A percentile compares a stretch with the other conserved stretches of the same genome.
Evolutionary conservation across 2,797 vertebrate species (phyloP).

Genomic region (Phyllotis vaccarum): DNA sequence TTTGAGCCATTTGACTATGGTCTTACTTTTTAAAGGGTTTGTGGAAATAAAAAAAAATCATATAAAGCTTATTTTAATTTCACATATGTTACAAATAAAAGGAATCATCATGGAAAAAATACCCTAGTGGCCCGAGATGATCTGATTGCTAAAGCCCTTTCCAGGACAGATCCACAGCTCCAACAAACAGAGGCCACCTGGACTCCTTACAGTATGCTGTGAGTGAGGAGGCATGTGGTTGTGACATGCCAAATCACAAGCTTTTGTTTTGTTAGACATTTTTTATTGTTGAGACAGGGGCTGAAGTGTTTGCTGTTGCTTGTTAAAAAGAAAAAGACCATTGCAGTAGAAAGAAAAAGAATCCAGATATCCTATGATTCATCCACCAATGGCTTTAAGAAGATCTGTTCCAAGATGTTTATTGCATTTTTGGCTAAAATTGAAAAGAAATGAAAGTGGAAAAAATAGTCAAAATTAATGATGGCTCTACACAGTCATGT

Average conservation of each 20-base stretch:
- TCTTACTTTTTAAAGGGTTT: constrained; percentile 60
- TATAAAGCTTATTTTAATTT: constrained; percentile 69
- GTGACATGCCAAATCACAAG: neutral
- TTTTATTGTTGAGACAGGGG: constrained; percentile 43
- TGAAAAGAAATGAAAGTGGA: constrained; percentile 74
- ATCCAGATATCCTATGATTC: constrained; percentile 69
- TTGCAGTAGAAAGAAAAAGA: neutral
- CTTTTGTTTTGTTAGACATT: neutral
- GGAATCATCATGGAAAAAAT: constrained; percentile 38
- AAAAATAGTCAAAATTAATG: constrained; percentile 76
- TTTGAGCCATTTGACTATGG: constrained; percentile 47
- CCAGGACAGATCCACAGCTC: neutral
- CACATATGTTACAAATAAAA: constrained; percentile 70
- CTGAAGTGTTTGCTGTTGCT: constrained; percentile 51
- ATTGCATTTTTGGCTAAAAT: constrained; percentile 62
- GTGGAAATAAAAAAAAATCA: constrained; percentile 22
- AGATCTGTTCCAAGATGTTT: constrained; percentile 67
- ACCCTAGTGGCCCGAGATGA: constrained; percentile 29
- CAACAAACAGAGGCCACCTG: neutral
- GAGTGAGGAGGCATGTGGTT: neutral
- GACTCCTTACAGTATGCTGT: accelerated
- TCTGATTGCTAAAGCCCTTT: constrained; percentile 22
- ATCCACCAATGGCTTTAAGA: constrained; percentile 54
- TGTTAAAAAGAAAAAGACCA: constrained; percentile 2
- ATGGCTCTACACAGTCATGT: constrained; percentile 44